These are phyloP conservation scores for Drosophila ohnishii DNA, from an alignment of 1,140 invertebrate genomes.

Conservation along the genomic window DNA sequence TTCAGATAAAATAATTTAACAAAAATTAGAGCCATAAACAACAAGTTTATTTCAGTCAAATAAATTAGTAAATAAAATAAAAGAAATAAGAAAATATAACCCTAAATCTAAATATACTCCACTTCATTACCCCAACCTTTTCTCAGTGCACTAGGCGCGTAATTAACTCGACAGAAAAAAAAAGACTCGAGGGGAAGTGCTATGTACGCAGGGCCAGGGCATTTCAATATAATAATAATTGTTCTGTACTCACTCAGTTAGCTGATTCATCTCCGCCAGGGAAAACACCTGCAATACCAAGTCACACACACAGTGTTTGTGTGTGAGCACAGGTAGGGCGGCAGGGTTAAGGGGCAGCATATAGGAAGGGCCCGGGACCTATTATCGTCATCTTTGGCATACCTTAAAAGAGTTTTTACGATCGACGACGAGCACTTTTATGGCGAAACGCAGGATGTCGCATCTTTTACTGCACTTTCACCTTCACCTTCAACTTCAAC, in stretches of 20 bases:
- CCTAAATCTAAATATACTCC: not conserved
- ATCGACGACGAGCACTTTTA: conserved; percentile 26
- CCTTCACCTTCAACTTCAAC: conserved; percentile 30
- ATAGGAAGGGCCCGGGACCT: conserved; percentile 8
- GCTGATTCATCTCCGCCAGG: conserved; percentile 41
- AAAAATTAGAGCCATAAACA: too few relatives aligned
- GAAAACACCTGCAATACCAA: conserved; percentile 41
- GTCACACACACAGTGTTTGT: not conserved
- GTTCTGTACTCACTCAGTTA: conserved; percentile 25
- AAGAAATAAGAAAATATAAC: not conserved
- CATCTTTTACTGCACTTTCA: conserved; percentile 49
- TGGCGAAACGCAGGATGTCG: conserved; percentile 36
- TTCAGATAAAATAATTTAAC: not conserved
- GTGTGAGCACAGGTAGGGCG: conserved; percentile 12
- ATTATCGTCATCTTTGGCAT: conserved; percentile 27
- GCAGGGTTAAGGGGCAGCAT: conserved; percentile 8
- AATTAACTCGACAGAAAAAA: conserved; percentile 14
- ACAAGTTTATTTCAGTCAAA: not conserved
- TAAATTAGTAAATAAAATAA: not conserved
- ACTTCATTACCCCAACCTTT: not conserved
- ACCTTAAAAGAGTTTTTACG: conserved; percentile 39
- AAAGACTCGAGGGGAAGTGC: not conserved
- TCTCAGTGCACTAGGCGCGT: conserved; percentile 10
- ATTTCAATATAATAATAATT: conserved; percentile 41
- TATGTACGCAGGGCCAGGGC: not conserved